Evolutionary conservation across 2,113 vertebrate species (phyloP).

Genomic region (Oryzias melastigma): DNA sequence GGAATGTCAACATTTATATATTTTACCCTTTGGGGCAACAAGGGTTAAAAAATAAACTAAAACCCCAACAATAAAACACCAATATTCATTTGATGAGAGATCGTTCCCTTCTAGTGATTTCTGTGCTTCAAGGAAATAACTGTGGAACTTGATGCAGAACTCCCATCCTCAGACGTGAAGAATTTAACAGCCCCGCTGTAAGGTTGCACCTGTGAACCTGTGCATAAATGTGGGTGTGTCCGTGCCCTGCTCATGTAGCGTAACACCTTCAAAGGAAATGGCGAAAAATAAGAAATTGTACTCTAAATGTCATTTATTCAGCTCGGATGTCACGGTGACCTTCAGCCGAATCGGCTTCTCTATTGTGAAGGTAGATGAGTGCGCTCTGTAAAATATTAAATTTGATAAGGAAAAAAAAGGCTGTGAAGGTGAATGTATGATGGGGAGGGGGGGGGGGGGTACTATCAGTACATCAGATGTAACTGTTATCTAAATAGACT

Average conservation of each 20-base stretch:
- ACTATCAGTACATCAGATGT: constrained; percentile 28
- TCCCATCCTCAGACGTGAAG: constrained; percentile 42
- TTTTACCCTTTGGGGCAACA: too few relatives aligned
- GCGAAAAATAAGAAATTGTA: constrained; percentile 75
- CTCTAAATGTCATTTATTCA: constrained; percentile 85
- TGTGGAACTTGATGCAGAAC: constrained; percentile 28
- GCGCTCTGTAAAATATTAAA: constrained; percentile 74
- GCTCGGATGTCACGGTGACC: constrained; percentile 74
- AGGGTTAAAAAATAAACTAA: too few relatives aligned
- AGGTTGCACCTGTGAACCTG: background rate
- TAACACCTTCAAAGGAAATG: constrained; percentile 67
- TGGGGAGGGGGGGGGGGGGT: background rate
- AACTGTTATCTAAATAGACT: constrained; percentile 18
- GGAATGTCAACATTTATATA: too few relatives aligned
- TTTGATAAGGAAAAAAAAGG: constrained; percentile 72
- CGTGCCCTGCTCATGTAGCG: constrained; percentile 28
- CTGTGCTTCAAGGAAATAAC: constrained; percentile 26
- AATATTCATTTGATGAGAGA: too few relatives aligned
- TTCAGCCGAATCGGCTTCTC: constrained; percentile 76
- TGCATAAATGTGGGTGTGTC: background rate
- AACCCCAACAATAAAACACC: too few relatives aligned
- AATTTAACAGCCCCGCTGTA: constrained; percentile 27
- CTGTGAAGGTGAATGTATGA: constrained; percentile 40
- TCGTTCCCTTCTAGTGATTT: background rate
- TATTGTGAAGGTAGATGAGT: constrained; percentile 70